Percentiles rank a stretch among this genome's conserved stretches.
Evolutionary conservation across 2,113 vertebrate genomes (phyloP).

Genomic region (Xyliphius kryptos): DNA sequence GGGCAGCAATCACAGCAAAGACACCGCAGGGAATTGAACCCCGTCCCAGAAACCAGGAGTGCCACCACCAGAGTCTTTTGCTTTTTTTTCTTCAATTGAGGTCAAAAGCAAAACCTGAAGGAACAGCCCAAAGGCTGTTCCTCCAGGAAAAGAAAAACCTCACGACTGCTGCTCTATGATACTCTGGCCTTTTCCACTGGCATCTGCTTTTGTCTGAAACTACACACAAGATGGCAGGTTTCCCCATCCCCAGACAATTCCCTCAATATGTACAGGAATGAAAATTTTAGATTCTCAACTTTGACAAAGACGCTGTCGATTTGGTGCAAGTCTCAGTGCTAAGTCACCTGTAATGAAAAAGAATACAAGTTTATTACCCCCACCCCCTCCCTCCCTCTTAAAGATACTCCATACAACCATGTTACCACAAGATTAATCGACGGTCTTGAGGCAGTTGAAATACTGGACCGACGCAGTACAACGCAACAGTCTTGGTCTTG

Average conservation of each 20-base stretch:
- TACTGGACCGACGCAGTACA: constrained; percentile 1
- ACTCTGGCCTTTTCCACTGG: constrained; percentile 46
- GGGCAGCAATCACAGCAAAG: constrained; percentile 67
- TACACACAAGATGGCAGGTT: constrained; percentile 42
- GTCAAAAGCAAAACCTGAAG: constrained; percentile 93
- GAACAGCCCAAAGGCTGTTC: constrained; percentile 77
- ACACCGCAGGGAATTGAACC: constrained; percentile 89
- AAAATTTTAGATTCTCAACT: neutral
- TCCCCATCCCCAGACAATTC: constrained; percentile 25
- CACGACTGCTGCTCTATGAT: constrained; percentile 49
- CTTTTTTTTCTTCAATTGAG: constrained; percentile 75
- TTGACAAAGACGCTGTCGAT: constrained; percentile 6
- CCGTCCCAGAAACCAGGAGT: constrained; percentile 79
- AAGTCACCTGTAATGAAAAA: constrained; percentile 32
- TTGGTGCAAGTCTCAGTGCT: neutral
- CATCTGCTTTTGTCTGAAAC: constrained; percentile 32
- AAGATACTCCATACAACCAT: neutral
- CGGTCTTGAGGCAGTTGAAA: neutral
- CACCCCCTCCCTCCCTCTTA: neutral
- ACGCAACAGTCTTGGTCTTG: neutral
- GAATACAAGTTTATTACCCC: constrained; percentile 23
- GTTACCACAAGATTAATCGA: constrained; percentile 28
- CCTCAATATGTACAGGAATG: constrained; percentile 13
- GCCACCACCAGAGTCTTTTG: constrained; percentile 93
- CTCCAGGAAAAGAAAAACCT: constrained; percentile 91